Conservation (phyloP, 2,888 invertebrate species). For the Xanthia icteritia region DNA sequence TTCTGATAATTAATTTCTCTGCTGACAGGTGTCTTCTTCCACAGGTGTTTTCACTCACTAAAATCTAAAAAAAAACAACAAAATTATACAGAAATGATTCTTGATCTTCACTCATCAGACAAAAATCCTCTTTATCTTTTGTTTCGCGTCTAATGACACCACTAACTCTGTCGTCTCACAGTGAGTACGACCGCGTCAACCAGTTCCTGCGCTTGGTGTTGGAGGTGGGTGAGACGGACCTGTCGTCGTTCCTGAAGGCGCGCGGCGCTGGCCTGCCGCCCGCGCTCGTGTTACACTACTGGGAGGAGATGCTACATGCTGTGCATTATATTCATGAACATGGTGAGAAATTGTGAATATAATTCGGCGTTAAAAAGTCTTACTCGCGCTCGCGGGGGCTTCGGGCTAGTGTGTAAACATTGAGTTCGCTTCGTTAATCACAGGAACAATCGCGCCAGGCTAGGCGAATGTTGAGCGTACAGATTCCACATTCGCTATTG, state of each 20-base stretch:
- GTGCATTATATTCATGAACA: conserved; percentile 97
- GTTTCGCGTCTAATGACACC: no score
- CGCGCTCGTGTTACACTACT: conserved; percentile 96
- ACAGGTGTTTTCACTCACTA: background rate
- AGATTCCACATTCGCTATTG: no score
- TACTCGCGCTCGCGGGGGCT: no score
- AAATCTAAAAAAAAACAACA: background rate
- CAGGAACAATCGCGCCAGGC: no score
- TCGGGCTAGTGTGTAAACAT: no score
- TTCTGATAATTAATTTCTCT: background rate
- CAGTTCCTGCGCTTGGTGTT: conserved; percentile 95
- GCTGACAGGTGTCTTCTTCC: background rate
- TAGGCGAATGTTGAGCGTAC: no score
- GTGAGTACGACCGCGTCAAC: conserved; percentile 92
- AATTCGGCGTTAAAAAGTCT: no score
- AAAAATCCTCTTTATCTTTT: no score
- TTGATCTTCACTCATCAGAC: background rate
- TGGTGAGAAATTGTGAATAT: conserved; percentile 88
- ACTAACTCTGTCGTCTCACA: conserved; percentile 74
- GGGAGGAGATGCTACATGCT: conserved; percentile 98
- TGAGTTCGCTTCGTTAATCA: no score
- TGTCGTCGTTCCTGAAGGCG: conserved; percentile 93
- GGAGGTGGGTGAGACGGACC: conserved; percentile 98
- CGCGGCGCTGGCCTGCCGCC: conserved; percentile 91
- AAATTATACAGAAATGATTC: background rate